Base-by-base conservation (phyloP, 2,113 vertebrate genomes). In the Abramis brama region DNA sequence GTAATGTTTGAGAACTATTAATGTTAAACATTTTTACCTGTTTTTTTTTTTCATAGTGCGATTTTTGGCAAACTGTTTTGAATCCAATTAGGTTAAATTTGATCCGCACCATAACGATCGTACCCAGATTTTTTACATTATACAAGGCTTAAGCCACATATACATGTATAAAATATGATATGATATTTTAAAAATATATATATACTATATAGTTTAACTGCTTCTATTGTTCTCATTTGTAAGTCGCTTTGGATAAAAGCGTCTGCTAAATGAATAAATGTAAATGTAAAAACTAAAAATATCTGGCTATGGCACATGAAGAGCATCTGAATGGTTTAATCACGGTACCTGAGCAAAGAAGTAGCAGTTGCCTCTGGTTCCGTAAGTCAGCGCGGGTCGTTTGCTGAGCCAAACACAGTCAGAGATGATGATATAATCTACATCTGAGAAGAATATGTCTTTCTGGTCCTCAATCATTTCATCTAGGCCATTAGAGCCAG, bases 351-450 rank as follows among this genome's bases (percentile, higher is more conserved):
- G 94, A 15, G 94, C 91, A 43, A 90, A 93, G 91, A 96, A 96
- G 91, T 96, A 96, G 83, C 95, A 95, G 91, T 95, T 95, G n/a
- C 96, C 96, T 81, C 96, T 92, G 64, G 95, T 96, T 19, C 96
- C 96, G 13, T 96, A 96, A 59, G 95, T 96, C 71, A 96, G 91
- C 2, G 94, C 95, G 0, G 96, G 96, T 2, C 92, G 91, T 30
- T 87, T 87, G 82, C 95, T 96, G 81, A 95, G 90, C 95, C 96
- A 96, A 15, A 91, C 89, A 0, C 94, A 94, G 93, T 96, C 96
- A 7, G 96, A 96, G 81, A 96, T 94, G 82, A 96, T 79, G 89
- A 96, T 95, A 88, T 93, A 96, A 86, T 96, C 94, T 33, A 96
- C 94, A 23, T 95, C 92, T 1, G 93, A 92, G 90, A 96, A 95